These are phyloP conservation scores for Perithous albicinctus DNA, from an alignment of 2,888 invertebrate genomes.

Conservation along the genomic window DNA sequence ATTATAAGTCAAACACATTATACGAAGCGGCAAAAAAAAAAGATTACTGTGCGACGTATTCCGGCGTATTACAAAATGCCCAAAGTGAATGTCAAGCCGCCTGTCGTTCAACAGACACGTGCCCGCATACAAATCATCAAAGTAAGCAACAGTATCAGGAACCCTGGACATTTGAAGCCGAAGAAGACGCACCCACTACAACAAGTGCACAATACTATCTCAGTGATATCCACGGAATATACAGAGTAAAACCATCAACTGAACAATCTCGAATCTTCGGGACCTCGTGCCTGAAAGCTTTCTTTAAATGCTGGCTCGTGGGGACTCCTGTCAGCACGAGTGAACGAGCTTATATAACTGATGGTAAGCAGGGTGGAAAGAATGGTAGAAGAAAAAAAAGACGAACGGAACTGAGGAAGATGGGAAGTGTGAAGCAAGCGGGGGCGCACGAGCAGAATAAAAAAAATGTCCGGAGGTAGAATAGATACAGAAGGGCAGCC, in stretches of 20 bases:
- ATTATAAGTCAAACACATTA: background rate
- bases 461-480: constrained; percentile 61
- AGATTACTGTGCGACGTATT: background rate
- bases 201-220: constrained; percentile 6
- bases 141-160: constrained; percentile 6
- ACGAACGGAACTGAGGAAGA: constrained; percentile 26
- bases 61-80: constrained; percentile 68
- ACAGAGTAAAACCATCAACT: constrained; percentile 10
- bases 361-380: constrained; percentile 33
- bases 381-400: constrained; percentile 38
- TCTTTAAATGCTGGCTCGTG: constrained; percentile 65
- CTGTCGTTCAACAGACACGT: constrained; percentile 69
- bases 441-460: constrained; percentile 48
- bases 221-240: constrained; percentile 16
- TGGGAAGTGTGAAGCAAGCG: constrained; percentile 57
- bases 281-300: constrained; percentile 63
- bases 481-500: constrained; percentile 64
- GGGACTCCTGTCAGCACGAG: constrained; percentile 64
- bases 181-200: constrained; percentile 4
- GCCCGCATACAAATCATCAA: constrained; percentile 41
- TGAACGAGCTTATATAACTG: constrained; percentile 66
- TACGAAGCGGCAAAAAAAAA: background rate
- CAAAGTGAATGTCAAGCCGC: constrained; percentile 71
- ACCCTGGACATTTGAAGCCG: background rate
- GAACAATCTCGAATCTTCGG: constrained; percentile 38